phyloP scores from a whole-genome alignment of 2,113 vertebrate species.

The Merops nubicus region DNA sequence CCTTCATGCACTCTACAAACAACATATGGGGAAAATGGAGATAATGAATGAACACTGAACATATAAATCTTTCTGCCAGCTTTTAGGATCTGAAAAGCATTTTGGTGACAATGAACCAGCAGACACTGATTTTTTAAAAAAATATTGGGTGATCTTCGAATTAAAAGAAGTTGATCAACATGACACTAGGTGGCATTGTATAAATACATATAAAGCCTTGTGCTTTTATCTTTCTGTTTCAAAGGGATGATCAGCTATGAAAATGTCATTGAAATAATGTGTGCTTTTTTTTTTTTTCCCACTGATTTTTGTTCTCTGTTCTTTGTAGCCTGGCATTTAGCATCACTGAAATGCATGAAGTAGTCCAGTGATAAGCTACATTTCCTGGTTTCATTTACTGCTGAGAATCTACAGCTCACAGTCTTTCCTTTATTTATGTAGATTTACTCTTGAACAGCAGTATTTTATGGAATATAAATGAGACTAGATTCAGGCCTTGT shows the following conservation, averaged over 20 bases:
- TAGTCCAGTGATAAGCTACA: neutral
- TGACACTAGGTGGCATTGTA: constrained; percentile 65
- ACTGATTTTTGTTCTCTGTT: neutral
- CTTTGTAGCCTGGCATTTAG: neutral
- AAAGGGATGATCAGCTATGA: neutral
- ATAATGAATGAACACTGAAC: neutral
- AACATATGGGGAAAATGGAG: accelerated
- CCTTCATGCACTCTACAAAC: neutral
- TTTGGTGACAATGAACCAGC: neutral
- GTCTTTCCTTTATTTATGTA: neutral
- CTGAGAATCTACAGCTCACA: neutral
- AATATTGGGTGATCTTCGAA: neutral
- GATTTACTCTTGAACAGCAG: neutral
- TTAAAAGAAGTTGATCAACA: neutral
- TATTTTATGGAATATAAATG: neutral
- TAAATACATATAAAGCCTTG: constrained; percentile 16
- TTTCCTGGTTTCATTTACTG: neutral
- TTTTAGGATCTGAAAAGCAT: neutral
- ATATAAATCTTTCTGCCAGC: neutral
- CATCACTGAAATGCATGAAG: neutral
- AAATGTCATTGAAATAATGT: neutral
- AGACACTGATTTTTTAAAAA: neutral
- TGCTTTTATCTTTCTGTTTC: neutral
- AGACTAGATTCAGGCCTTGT: neutral
- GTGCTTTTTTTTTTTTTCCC: neutral